A percentile compares a stretch with the other conserved stretches of the same genome.
Evolutionary conservation across 2,888 invertebrate species (phyloP).

Genomic region (Deilephila elpenor): DNA sequence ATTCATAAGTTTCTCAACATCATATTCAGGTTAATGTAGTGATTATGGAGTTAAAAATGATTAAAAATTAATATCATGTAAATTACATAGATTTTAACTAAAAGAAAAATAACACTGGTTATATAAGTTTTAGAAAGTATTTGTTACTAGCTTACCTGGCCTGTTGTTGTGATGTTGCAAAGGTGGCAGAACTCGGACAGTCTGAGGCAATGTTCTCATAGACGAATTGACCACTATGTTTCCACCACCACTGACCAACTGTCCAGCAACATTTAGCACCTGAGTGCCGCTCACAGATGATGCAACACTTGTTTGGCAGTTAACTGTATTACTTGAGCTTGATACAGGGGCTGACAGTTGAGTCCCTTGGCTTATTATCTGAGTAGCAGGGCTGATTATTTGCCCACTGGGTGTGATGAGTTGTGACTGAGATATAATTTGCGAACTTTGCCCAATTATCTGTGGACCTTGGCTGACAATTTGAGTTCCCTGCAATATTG

Average conservation of each 20-base stretch:
- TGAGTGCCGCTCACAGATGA: conserved; percentile 65
- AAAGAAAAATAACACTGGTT: neutral
- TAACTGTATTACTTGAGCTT: conserved; percentile 58
- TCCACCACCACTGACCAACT: conserved; percentile 65
- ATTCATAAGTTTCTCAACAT: no score
- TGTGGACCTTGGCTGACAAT: conserved; percentile 78
- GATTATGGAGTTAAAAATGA: no score
- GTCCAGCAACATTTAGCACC: conserved; percentile 73
- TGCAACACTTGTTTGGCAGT: conserved; percentile 61
- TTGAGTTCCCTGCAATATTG: conserved; percentile 75
- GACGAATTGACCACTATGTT: conserved; percentile 74
- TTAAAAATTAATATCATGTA: no score
- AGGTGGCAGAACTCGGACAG: conserved; percentile 75
- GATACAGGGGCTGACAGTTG: conserved; percentile 72
- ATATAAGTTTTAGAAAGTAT: neutral
- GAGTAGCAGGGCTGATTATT: conserved; percentile 72
- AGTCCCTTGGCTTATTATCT: conserved; percentile 79
- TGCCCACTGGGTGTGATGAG: conserved; percentile 68
- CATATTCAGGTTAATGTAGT: no score
- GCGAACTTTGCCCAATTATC: conserved; percentile 68
- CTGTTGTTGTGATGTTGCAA: conserved; percentile 72
- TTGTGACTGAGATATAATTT: conserved; percentile 75
- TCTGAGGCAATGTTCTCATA: conserved; percentile 73
- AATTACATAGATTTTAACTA: no score
- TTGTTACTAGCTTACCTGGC: conserved; percentile 61